Evolutionary conservation across 2,797 vertebrate species (phyloP).

Genomic region (Xyrichtys novacula): DNA sequence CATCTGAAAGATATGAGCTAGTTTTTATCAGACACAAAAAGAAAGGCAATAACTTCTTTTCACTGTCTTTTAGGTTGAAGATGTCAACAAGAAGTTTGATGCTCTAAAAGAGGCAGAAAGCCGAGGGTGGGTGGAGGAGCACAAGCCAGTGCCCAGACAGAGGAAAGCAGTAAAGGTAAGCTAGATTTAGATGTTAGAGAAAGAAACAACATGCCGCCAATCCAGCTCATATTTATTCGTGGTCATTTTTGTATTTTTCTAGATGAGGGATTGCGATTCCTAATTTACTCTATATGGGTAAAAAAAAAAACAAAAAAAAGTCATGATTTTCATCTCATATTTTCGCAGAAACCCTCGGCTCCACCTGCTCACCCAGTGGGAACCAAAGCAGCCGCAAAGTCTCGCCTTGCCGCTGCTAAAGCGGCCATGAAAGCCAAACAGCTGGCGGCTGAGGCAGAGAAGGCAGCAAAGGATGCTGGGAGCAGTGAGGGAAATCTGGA

Average conservation of each 20-base stretch:
- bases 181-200: too few relatives aligned
- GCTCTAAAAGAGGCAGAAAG: constrained; percentile 88
- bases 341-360: constrained; percentile 73
- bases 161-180: constrained; percentile 87
- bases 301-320: too few relatives aligned
- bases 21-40: neutral
- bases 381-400: constrained; percentile 84
- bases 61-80: constrained; percentile 85
- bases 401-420: constrained; percentile 90
- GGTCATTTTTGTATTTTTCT: too few relatives aligned
- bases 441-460: constrained; percentile 52
- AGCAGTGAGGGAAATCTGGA: neutral
- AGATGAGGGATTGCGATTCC: too few relatives aligned
- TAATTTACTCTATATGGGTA: too few relatives aligned
- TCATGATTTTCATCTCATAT: neutral
- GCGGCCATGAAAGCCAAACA: constrained; percentile 90
- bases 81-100: constrained; percentile 91
- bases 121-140: constrained; percentile 86
- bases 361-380: constrained; percentile 65
- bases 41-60: neutral
- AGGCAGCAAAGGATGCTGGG: constrained; percentile 24
- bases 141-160: constrained; percentile 66
- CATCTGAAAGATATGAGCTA: neutral
- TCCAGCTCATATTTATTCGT: too few relatives aligned
- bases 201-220: too few relatives aligned